phyloP scores from a whole-genome alignment of 1,140 invertebrate species.

The Apis cerana region DNA sequence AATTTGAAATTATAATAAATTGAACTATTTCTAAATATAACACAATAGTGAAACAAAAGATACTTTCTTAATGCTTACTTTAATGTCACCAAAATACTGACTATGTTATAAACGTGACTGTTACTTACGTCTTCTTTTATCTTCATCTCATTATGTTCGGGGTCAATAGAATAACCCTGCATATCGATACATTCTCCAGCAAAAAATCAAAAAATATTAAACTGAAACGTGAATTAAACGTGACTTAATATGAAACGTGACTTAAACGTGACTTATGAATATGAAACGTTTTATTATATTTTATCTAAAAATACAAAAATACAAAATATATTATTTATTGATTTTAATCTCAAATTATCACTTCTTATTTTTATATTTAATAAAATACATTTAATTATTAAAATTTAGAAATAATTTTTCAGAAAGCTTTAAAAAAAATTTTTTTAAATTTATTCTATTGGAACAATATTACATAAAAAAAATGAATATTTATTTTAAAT shows the following conservation, averaged over 20 bases:
- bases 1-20: constrained; percentile 9
- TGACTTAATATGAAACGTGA: constrained; percentile 69
- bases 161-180: constrained; percentile 77
- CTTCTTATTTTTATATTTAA: not conserved
- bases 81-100: constrained; percentile 53
- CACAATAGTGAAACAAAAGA: constrained; percentile 16
- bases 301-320: not conserved
- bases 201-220: constrained; percentile 67
- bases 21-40: not conserved
- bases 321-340: not conserved
- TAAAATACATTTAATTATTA: not conserved
- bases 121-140: constrained; percentile 79
- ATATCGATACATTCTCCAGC: constrained; percentile 74
- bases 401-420: not conserved
- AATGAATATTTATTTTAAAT: not conserved
- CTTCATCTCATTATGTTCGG: constrained; percentile 72
- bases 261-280: constrained; percentile 69
- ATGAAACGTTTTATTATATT: constrained; percentile 35
- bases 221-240: constrained; percentile 78
- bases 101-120: constrained; percentile 40
- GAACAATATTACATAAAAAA: not conserved
- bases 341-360: not conserved
- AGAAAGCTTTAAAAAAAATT: not conserved
- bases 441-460: not conserved
- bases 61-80: constrained; percentile 25